Evolutionary conservation across 1,140 invertebrate genomes (phyloP).

Genomic region (Saxidomus purpurata): DNA sequence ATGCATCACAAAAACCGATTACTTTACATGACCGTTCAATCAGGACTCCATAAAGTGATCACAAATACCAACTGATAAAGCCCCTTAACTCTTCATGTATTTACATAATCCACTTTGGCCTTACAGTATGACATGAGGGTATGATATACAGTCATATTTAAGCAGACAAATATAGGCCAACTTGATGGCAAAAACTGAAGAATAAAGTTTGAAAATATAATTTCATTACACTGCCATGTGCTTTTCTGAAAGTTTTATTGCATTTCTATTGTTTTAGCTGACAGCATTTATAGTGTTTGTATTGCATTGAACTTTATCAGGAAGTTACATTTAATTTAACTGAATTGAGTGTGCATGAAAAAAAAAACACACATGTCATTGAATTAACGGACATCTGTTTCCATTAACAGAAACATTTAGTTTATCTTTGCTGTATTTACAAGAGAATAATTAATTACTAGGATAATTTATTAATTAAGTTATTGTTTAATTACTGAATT

Average conservation of each 20-base stretch:
- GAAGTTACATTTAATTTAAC: no score
- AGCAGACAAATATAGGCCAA: neutral
- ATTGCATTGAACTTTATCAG: no score
- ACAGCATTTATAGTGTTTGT: no score
- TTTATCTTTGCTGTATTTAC: neutral
- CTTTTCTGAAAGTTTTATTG: neutral
- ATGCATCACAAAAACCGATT: neutral
- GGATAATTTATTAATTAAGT: no score
- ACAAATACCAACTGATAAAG: constrained; percentile 21
- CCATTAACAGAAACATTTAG: neutral
- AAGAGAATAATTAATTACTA: no score
- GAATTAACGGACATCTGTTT: no score
- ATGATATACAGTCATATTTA: neutral
- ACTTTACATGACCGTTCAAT: neutral
- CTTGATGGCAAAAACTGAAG: neutral
- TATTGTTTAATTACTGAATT: no score
- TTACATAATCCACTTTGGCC: constrained; percentile 6
- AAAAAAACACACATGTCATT: no score
- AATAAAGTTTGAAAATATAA: neutral
- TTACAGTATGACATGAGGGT: neutral
- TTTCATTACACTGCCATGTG: neutral
- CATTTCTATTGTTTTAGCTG: no score
- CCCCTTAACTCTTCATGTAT: neutral
- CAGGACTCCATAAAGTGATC: neutral
- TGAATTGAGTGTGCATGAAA: no score